Base-by-base conservation (phyloP, 92 coral and sea anemone species). In the Actinernus sp. region DNA sequence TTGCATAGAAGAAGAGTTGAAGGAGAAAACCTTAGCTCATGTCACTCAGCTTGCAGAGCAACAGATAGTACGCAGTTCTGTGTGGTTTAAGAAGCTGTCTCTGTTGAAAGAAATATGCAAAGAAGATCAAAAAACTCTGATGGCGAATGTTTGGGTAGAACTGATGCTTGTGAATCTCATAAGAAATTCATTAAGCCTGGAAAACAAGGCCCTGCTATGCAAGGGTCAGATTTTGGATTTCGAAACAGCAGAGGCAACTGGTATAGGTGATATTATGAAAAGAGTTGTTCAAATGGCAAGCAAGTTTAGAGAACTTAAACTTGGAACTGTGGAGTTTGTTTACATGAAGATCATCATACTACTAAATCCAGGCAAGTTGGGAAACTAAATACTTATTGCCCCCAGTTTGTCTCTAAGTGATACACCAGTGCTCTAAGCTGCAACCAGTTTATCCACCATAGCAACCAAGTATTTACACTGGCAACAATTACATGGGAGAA, bases 241-340 rank as follows among this genome's bases (percentile, higher is more conserved):
- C 55, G 56, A 82, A 9, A 72, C 90, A n/a, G 99, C 99, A 0
- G 78, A 79, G 62, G 63, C 55, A 1, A 83, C 99, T 4, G 99
- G 99, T 19, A 95, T 95, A 56, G 97, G 95, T 21, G 99, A 95
- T 43, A 95, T 95, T 37, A 74, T 93, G 68, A 95, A 95, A 40
- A 78, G 99, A 46, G 88, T 93, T 2, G 79, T 92, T 45, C 99
- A 95, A 50, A 88, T 95, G 49, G 88, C 99, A 2, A 54, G 84
- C 37, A 95, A 95, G 61, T 78, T 95, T 60, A 87, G 93, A 45
- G 97, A 95, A 64, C 74, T 95, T 38, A 73, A 50, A 23, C 27
- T 95, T 84, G 97, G 87, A 31, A 58, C 76, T n/a, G 95, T 87
- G 16, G 99, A 95, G 56, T 91, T 83, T 84, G 89, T 93, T 46